These are phyloP conservation scores for Philonicus albiceps DNA, from an alignment of 2,888 invertebrate genomes.

Conservation along the genomic window DNA sequence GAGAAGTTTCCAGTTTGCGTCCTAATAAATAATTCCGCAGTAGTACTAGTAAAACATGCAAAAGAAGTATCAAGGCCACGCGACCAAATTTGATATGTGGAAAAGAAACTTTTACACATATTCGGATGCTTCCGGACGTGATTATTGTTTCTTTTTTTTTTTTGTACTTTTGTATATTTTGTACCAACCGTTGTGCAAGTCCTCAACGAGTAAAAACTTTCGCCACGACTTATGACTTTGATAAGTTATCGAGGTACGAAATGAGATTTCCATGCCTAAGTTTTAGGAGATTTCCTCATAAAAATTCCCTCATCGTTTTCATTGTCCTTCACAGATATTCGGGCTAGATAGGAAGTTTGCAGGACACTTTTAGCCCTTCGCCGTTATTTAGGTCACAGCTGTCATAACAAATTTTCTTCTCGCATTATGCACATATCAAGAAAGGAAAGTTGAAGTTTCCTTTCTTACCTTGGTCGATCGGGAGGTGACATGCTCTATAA, in stretches of 20 bases:
- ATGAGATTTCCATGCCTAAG: conserved; percentile 26
- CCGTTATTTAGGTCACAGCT: conserved; percentile 31
- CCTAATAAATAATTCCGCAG: not conserved
- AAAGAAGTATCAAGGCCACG: not conserved
- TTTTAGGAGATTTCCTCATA: conserved; percentile 14
- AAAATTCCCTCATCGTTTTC: conserved; percentile 20
- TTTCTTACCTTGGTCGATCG: conserved; percentile 15
- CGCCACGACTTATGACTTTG: conserved; percentile 4
- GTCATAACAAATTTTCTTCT: conserved; percentile 22
- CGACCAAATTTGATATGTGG: not conserved
- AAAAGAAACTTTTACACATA: not conserved
- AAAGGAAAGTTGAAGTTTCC: conserved; percentile 15
- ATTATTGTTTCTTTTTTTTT: not conserved
- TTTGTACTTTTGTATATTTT: not conserved
- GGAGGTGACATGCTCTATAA: conserved; percentile 14
- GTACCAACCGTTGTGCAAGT: not conserved
- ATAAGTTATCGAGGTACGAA: not conserved
- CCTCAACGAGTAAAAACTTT: not conserved
- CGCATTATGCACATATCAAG: conserved; percentile 13
- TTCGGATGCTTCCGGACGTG: not conserved
- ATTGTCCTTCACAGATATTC: not conserved
- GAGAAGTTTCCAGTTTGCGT: not conserved
- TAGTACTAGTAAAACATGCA: not conserved
- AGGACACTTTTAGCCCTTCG: not conserved
- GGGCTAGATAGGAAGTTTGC: conserved; percentile 14